Percentiles rank a stretch among this genome's conserved stretches.
Evolutionary conservation across 2,888 invertebrate species (phyloP).

Genomic region (Philaethria dido): DNA sequence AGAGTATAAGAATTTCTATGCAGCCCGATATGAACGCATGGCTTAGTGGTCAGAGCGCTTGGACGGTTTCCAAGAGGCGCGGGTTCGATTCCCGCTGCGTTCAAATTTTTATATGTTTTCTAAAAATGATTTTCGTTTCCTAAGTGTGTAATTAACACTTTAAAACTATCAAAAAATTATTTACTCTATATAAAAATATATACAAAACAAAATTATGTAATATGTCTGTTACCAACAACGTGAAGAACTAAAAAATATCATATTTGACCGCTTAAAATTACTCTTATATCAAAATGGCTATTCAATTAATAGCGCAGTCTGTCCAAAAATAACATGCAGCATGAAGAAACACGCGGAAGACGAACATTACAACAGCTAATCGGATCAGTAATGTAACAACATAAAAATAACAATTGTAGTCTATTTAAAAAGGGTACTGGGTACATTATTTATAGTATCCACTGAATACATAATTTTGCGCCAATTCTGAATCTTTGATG

Average conservation of each 20-base stretch:
- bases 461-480: no score
- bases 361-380: constrained; percentile 11
- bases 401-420: constrained; percentile 13
- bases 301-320: constrained; percentile 32
- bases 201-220: background rate
- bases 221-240: background rate
- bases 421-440: background rate
- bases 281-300: background rate
- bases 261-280: background rate
- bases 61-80: no score
- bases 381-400: constrained; percentile 24
- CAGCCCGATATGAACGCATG: no score
- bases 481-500: no score
- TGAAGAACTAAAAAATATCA: background rate
- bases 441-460: background rate
- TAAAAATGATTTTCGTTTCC: no score
- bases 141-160: no score
- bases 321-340: constrained; percentile 34
- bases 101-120: no score
- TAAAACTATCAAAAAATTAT: no score
- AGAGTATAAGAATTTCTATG: no score
- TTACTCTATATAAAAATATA: no score
- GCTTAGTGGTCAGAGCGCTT: no score
- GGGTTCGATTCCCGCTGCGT: no score
- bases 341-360: constrained; percentile 40